Base-by-base conservation (phyloP, 1,140 invertebrate species). In the Brachionus manjavacas region DNA sequence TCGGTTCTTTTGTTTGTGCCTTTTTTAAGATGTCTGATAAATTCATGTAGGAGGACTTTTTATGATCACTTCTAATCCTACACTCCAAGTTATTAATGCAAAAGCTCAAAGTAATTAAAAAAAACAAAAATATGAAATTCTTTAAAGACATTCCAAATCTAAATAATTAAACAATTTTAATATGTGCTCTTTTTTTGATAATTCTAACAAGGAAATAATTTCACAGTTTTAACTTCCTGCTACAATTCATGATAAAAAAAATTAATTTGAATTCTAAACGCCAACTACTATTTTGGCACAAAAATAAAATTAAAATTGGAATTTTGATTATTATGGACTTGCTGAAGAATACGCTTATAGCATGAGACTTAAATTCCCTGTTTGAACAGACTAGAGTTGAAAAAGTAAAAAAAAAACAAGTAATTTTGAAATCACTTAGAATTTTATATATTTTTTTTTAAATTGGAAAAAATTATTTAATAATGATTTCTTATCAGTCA, bases 11-110 rank as follows among this genome's bases (percentile, higher is more conserved):
- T 8, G 31, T 68, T 28, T 68, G 52, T 8, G 31, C 39, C 31
- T 39, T 68, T 35, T 68, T 72, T 39, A 39, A 41, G 20, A 72
- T 39, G 16, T 72, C 68, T 41, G 31, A 39, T 39, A 72, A 72
- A 41, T 72, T 72, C 68, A 72, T 72, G 25, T 60, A 60, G 52
- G 52, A 60, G n/a, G 52, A 60, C 16, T 60, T 60, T 60, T 60
- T 60, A 1, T 20, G 4, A 60, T 60, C 52, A 20, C 52, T 60
- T 68, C 31, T 68, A 31, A 39, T 68, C 25, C 31, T 68, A 68
- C 66, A 68, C 25, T 31, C 28, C 8, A 20, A 60, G 16, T 23
- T 23, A 23, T 60, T 23, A 20, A 60, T 20, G 8, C 52, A 60
- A 20, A 4, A 60, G 16, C 16, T 20, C 11, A 60, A 20, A 20